Base-by-base conservation (phyloP, 2,888 invertebrate genomes). In the Cecidostiba fungosa region DNA sequence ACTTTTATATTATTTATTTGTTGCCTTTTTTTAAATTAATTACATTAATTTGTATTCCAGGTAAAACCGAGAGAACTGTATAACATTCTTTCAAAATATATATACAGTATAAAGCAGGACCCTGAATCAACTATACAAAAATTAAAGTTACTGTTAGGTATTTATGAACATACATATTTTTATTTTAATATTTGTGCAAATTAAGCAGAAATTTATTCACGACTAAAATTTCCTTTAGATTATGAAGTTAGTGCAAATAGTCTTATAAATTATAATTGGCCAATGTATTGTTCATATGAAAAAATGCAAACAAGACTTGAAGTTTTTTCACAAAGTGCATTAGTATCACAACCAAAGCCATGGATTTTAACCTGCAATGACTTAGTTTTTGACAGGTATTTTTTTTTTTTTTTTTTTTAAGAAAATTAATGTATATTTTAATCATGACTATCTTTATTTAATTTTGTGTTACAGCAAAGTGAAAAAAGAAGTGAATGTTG, bases 81-180 rank as follows among this genome's bases (percentile, higher is more conserved):
- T 59, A 6, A 8, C 36, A 16, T 84, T 8, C 50, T 84, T 79
- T 79, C 80, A 39, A 84, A 84, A 43, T 84, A 80, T 76, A 59
- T 84, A 8, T 10, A 29, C 14, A 16, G n/a, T 32, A 0, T 80
- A 29, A 66, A 23, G 43, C 12, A 70, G 14, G 19, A 76, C 6
- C 74, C 74, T 12, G 19, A 81, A 16, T 10, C 43, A 72, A 66
- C 62, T 62, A 1, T 80, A 54, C 3, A 62, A 47, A 79, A 80
- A 39, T 39, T 86, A 12, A 69, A 80, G 32, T 80, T 84, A 73
- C 29, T 84, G 36, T 59, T 80, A 54, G 79, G 84, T 84, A 74
- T 19, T 32, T n/a, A 36, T 70, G 32, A 29, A 70, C 69, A 29
- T 26, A 16, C 26, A 62, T 8, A 12, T 62, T 8, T 62, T 14